Base-by-base conservation (phyloP, 2,888 invertebrate genomes). In the Marasmarcha lunaedactyla region DNA sequence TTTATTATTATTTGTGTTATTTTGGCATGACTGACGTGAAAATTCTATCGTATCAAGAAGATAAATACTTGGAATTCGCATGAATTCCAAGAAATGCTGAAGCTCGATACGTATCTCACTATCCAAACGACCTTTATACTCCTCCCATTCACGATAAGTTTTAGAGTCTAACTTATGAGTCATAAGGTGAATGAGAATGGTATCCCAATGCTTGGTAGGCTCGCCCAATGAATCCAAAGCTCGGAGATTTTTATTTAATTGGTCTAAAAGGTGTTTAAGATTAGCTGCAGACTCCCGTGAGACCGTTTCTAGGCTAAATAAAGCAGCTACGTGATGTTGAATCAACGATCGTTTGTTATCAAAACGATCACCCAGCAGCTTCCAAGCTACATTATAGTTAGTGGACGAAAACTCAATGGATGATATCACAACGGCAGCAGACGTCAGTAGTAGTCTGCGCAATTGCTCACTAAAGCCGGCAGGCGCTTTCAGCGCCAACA, bases 241-340 rank as follows among this genome's bases (percentile, higher is more conserved):
- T 9, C 49, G 38, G 14, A 54, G 20, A 26, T 46, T 50, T 46
- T 51, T 54, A 46, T 50, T 52, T 9, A 50, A 12, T 6, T 42
- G 33, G 38, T 54, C 51, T n/a, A 51, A 42, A 1, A 51, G 12
- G 15, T 42, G 20, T 33, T 47, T 49, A 38, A 49, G 42, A 9
- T 49, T 2, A 5, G 7, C 20, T 20, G 20, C 3, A 20, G 20
- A 20, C 20, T 20, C 20, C 7, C 7, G 4, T 5, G 20, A 20
- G 3, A 20, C 7, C 3, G 20, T 3, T 20, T 20, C 4, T 20
- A 20, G 7, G 20, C 7, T 20, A 20, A 20, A 20, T 20, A 20
- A 20, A 7, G 20, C 20, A 20, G 20, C 20, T 5, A 20, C 20
- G 7, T 20, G 20, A 20, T 20, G 3, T 20, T 20, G 20, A 20